Percentiles rank a stretch among this genome's conserved stretches.
phyloP scores from a whole-genome alignment of 1,140 invertebrate genomes.

The Copidosoma floridanum region DNA sequence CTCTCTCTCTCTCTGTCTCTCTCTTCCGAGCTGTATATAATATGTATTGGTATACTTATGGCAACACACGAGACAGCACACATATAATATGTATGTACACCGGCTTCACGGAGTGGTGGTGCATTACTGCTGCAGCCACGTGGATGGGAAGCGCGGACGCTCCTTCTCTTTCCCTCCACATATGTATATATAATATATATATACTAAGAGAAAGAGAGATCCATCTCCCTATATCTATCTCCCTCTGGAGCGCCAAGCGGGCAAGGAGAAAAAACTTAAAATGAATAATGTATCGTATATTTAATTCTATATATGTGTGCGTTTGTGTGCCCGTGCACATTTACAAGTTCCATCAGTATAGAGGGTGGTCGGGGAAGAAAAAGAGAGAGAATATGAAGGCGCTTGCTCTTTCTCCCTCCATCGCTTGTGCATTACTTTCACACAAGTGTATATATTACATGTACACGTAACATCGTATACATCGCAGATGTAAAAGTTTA shows the following conservation, averaged over 20 bases:
- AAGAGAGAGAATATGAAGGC: background rate
- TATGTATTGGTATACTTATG: slow-evolving; percentile 28
- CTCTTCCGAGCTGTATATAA: background rate
- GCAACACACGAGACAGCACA: slow-evolving; percentile 24
- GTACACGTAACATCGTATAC: too few relatives aligned
- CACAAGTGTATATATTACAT: too few relatives aligned
- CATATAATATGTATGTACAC: slow-evolving; percentile 18
- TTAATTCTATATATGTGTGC: slow-evolving; percentile 54
- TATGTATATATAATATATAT: too few relatives aligned
- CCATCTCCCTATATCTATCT: too few relatives aligned
- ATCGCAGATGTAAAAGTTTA: too few relatives aligned
- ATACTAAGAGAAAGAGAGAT: too few relatives aligned
- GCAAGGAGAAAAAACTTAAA: slow-evolving; percentile 56
- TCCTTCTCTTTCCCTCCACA: slow-evolving; percentile 31
- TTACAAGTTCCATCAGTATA: slow-evolving; percentile 5
- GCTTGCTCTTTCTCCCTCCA: background rate
- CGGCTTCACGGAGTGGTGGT: slow-evolving; percentile 23
- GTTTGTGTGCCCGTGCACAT: slow-evolving; percentile 32
- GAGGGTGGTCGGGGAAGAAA: background rate
- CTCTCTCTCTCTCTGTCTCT: background rate
- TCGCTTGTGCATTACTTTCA: too few relatives aligned
- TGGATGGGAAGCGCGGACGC: slow-evolving; percentile 32
- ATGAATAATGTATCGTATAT: slow-evolving; percentile 60
- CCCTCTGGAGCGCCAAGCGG: too few relatives aligned
- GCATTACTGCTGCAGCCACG: slow-evolving; percentile 20